Percentiles rank a stretch among this genome's conserved stretches.
Evolutionary conservation across 2,113 vertebrate genomes (phyloP).

Genomic region (Trichomycterus rosablanca): DNA sequence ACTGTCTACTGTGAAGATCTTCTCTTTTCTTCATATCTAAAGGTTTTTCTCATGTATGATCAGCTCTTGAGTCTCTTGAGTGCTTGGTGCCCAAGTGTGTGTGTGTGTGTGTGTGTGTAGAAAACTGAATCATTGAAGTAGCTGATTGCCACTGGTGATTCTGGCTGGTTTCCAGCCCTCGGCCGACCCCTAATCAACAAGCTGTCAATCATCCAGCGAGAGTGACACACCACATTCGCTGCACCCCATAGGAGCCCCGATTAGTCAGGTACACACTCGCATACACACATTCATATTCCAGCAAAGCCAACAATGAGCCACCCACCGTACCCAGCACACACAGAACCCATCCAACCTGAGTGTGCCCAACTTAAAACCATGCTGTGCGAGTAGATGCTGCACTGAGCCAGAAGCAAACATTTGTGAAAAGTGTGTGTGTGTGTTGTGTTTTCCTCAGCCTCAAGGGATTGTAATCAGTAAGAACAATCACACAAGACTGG

Average conservation of each 20-base stretch:
- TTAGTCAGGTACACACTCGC: slow-evolving; percentile 53
- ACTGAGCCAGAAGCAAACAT: slow-evolving; percentile 13
- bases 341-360: not conserved
- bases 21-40: not conserved
- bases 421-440: slow-evolving; percentile 48
- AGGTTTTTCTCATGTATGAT: slow-evolving; percentile 8
- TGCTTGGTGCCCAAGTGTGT: not conserved
- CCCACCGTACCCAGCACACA: not conserved
- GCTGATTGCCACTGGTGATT: slow-evolving; percentile 69
- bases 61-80: slow-evolving; percentile 4
- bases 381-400: not conserved
- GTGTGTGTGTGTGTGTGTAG: slow-evolving; percentile 11
- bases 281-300: not conserved
- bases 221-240: slow-evolving; percentile 77
- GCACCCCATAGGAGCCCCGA: slow-evolving; percentile 73
- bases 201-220: slow-evolving; percentile 79
- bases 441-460: slow-evolving; percentile 63
- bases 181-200: slow-evolving; percentile 79
- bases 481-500: slow-evolving; percentile 76
- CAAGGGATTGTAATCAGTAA: slow-evolving; percentile 70
- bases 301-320: not conserved
- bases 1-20: not conserved
- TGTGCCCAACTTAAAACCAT: not conserved
- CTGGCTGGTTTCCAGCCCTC: slow-evolving; percentile 82
- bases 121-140: slow-evolving; percentile 40